Evolutionary conservation across 2,113 vertebrate genomes (phyloP).

Genomic region (Oreochromis tanganicae): DNA sequence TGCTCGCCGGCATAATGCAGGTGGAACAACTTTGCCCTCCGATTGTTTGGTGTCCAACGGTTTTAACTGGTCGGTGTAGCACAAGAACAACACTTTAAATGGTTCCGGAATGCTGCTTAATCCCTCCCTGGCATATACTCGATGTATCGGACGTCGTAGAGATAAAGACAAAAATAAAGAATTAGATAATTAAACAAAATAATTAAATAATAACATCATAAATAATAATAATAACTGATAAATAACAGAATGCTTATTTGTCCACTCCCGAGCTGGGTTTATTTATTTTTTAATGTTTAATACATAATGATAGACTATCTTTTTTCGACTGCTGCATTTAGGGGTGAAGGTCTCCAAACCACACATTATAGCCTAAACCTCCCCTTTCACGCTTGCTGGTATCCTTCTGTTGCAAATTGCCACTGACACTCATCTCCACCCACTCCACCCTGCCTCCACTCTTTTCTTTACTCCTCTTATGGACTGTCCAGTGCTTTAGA

Average conservation of each 20-base stretch:
- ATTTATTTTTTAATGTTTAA: neutral
- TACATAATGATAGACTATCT: neutral
- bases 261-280: neutral
- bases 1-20: neutral
- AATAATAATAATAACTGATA: neutral
- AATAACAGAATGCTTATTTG: neutral
- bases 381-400: neutral
- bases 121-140: neutral
- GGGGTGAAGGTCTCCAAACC: neutral
- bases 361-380: neutral
- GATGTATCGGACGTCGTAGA: neutral
- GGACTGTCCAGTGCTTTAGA: neutral
- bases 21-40: neutral
- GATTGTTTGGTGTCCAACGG: neutral
- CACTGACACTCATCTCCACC: neutral
- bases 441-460: neutral
- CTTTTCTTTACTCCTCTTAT: neutral
- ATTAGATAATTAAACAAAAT: neutral
- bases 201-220: neutral
- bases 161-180: neutral
- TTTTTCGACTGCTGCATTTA: neutral
- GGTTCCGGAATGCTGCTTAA: constrained; percentile 35
- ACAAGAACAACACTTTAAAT: neutral
- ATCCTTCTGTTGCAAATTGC: neutral
- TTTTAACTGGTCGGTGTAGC: neutral